A percentile compares a stretch with the other conserved stretches of the same genome.
These are phyloP conservation scores for Lepidocolaptes lacrymiger DNA, from an alignment of 2,797 vertebrate genomes.

Conservation along the genomic window DNA sequence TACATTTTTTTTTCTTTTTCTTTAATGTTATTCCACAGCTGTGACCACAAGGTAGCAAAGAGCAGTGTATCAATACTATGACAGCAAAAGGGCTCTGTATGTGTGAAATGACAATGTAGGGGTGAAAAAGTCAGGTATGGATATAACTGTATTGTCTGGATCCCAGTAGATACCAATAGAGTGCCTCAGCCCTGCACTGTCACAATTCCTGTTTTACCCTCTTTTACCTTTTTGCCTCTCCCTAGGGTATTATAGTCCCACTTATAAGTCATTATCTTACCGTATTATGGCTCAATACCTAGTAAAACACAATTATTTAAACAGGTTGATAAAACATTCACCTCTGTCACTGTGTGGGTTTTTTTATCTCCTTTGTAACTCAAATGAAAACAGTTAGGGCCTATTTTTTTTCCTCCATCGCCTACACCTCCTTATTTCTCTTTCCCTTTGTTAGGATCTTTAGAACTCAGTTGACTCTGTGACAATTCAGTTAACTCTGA, in stretches of 20 bases:
- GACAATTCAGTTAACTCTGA: conserved; percentile 51
- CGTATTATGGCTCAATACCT: neutral
- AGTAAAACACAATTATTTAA: neutral
- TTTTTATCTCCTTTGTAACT: neutral
- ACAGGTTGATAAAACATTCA: neutral
- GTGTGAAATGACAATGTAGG: neutral
- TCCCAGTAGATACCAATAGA: neutral
- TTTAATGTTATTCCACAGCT: neutral
- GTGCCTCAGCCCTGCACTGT: neutral
- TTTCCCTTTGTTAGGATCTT: neutral
- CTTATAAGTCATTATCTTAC: neutral
- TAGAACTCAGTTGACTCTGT: neutral
- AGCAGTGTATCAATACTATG: neutral
- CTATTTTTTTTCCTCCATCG: neutral
- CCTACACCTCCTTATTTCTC: neutral
- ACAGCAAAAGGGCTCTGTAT: neutral
- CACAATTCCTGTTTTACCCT: neutral
- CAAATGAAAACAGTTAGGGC: neutral
- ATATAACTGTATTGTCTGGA: neutral
- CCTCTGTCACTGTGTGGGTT: neutral
- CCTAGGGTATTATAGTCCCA: neutral
- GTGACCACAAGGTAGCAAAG: neutral
- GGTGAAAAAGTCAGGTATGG: neutral
- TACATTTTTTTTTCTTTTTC: neutral
- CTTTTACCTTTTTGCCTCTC: neutral